Evolutionary conservation across 1,140 invertebrate genomes (phyloP).

Genomic region (Brevipalpus yothersi): DNA sequence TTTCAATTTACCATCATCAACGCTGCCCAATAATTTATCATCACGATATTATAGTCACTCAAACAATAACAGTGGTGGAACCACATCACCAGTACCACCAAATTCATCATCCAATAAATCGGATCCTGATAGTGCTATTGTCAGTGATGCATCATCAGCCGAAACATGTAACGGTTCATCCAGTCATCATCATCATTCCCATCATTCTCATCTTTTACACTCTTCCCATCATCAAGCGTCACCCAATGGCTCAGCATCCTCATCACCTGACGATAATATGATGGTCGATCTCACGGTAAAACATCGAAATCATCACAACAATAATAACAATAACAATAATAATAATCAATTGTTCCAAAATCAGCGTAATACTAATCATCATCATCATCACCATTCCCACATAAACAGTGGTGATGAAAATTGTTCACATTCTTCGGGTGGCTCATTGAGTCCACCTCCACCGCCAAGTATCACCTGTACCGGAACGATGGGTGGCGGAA

Average conservation of each 20-base stretch:
- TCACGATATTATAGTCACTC: not conserved
- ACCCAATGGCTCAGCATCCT: not conserved
- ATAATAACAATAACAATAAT: not conserved
- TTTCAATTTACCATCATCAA: constrained; percentile 11
- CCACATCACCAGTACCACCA: not conserved
- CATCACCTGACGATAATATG: not conserved
- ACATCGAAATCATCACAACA: not conserved
- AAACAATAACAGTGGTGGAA: too few species aligned
- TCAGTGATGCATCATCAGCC: constrained; percentile 7
- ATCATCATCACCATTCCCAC: not conserved
- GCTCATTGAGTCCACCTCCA: constrained; percentile 5
- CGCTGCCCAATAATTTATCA: not conserved
- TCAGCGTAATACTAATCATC: not conserved
- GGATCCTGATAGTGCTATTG: constrained; percentile 3
- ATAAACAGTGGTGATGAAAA: not conserved
- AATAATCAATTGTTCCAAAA: not conserved
- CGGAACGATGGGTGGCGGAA: not conserved
- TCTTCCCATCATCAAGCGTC: not conserved
- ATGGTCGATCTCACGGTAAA: not conserved
- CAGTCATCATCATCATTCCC: not conserved
- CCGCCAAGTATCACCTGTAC: not conserved
- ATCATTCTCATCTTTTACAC: not conserved
- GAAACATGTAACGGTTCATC: not conserved
- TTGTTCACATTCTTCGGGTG: too few species aligned
- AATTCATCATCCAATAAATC: not conserved